Evolutionary conservation across 2,797 vertebrate genomes (phyloP), one percentile per base, ranked within the genome.

Genomic region (Sebastes elongatus): DNA sequence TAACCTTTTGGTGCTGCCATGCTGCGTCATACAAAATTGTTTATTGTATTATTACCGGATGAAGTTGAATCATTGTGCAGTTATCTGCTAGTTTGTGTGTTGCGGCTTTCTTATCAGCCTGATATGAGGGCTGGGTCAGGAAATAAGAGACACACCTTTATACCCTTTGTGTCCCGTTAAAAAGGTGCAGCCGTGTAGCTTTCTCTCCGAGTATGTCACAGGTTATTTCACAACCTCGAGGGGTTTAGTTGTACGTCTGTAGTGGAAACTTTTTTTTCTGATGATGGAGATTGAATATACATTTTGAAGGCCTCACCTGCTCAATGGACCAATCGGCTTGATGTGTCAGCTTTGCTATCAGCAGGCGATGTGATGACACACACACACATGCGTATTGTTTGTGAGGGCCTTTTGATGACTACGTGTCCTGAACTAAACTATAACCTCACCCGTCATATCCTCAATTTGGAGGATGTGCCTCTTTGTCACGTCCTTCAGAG

Each of bases 91-190:
- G 35, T 74, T 25, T 85, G 55, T 20, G 5, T 72, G 32, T 74
- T 81, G 80, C 56, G 61, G 71, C 78, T 70, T 81, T 74, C 73
- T 83, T 81, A 87, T 85, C 76, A 57, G 62, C 8, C 46, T 3
- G 57, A 68, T 46, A 77, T 61, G 64, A 38, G 66, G 38, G 59
- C 33, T 10, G 20, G 66, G 38, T 49, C 56, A 63, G 73, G 65
- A 78, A 63, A 57, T 65, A 35, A 65, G 67, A 74, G 67, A 60
- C 71, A 56, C 85, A 67, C 88, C 76, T 80, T 76, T 38, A 57
- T 49, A 23, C 18, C 10, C 52, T 72, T 46, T 73, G 77, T 76
- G 69, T 76, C 18, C 13, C 8, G 32, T 49, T 63, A 16, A 38
- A 71, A 67, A 53, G 67, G 64, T 56, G 64, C 59, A 74, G 69